A percentile compares a stretch with the other conserved stretches of the same genome.
These are phyloP conservation scores for Halcyon leucocephala DNA, from an alignment of 2,797 vertebrate genomes.

Conservation along the genomic window DNA sequence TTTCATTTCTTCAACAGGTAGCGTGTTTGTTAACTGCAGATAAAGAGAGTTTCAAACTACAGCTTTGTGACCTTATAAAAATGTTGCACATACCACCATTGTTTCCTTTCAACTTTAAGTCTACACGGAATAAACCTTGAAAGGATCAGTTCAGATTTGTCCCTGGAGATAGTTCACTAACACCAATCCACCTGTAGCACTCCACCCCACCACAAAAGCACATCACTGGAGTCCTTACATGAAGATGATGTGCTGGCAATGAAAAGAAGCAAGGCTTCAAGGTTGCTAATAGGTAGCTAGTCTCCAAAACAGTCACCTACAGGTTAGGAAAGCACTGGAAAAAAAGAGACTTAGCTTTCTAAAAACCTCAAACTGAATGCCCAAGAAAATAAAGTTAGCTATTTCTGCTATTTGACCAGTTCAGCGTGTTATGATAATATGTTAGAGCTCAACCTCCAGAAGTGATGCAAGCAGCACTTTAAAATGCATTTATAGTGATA, in stretches of 20 bases:
- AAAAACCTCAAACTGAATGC: neutral
- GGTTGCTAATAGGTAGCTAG: neutral
- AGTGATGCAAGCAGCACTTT: neutral
- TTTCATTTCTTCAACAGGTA: neutral
- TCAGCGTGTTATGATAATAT: neutral
- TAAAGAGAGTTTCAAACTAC: neutral
- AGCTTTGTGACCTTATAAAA: neutral
- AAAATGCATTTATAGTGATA: neutral
- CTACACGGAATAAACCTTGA: neutral
- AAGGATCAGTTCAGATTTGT: neutral
- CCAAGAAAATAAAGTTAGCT: neutral
- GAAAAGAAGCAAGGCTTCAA: neutral
- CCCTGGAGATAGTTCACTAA: neutral
- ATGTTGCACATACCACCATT: rapidly evolving
- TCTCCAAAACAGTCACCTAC: neutral
- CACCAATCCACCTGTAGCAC: neutral
- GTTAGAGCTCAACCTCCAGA: neutral
- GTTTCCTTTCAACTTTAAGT: neutral
- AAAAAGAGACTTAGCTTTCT: neutral
- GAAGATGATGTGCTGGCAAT: neutral
- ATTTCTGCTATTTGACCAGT: neutral
- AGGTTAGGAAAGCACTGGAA: neutral
- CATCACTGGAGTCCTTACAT: neutral
- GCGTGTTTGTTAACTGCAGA: neutral
- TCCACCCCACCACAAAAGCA: rapidly evolving